phyloP scores from a whole-genome alignment of 2,797 vertebrate species.

The Tinamus major region DNA sequence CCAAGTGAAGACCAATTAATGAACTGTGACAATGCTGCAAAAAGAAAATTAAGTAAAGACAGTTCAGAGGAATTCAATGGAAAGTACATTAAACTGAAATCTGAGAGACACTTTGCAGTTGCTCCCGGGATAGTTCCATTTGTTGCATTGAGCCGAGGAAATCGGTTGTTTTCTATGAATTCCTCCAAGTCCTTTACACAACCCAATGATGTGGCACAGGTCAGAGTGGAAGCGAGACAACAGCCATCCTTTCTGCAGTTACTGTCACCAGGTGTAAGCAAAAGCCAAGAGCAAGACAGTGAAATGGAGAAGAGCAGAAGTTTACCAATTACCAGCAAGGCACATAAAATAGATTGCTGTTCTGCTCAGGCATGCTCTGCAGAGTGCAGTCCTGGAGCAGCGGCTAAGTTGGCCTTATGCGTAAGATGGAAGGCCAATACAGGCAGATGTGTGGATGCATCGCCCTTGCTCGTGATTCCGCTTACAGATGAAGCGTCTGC shows the following conservation, averaged over 20 bases:
- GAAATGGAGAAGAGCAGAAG: neutral
- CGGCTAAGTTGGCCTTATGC: slow-evolving; percentile 58
- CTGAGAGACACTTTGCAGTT: neutral
- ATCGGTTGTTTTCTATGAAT: slow-evolving; percentile 32
- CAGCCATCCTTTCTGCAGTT: neutral
- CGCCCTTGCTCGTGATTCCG: slow-evolving; percentile 85
- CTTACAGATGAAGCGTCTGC: slow-evolving; percentile 27
- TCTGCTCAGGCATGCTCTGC: neutral
- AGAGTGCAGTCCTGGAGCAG: neutral
- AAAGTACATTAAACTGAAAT: slow-evolving; percentile 23
- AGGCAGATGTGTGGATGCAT: slow-evolving; percentile 93
- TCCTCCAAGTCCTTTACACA: neutral
- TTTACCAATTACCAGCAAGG: neutral
- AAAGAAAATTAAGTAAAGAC: slow-evolving; percentile 65
- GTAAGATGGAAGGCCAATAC: slow-evolving; percentile 91
- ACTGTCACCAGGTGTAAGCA: neutral
- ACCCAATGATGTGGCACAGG: neutral
- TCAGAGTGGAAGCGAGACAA: neutral
- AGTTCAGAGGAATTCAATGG: slow-evolving; percentile 27
- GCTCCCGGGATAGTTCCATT: slow-evolving; percentile 25
- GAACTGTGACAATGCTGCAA: slow-evolving; percentile 24
- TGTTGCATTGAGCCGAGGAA: slow-evolving; percentile 78
- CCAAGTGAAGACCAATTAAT: slow-evolving; percentile 31
- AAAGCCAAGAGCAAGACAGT: neutral
- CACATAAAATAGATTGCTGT: neutral